Base-by-base conservation (phyloP, 1,140 invertebrate species). In the Stratiolaelaps scimitus region DNA sequence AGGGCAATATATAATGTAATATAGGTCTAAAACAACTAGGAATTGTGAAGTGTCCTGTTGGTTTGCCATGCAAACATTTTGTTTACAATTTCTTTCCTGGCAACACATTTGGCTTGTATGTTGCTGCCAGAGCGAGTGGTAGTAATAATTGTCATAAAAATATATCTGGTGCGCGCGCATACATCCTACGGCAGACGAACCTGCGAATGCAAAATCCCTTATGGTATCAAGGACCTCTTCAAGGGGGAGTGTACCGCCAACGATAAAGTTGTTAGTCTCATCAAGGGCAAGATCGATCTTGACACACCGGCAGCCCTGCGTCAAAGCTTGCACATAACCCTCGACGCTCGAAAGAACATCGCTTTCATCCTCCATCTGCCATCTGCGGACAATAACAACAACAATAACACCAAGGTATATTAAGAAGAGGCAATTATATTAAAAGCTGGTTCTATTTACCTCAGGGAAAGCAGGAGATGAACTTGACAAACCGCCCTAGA, bases 321-420 rank as follows among this genome's bases (percentile, higher is more conserved):
- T 75, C 29, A 80, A 71, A 60, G 78, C 78, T 66, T 73, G 72
- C 17, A 78, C 75, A 69, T 80, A 80, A 7, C 76, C 81, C 71
- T 82, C 81, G 43, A 81, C 73, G 68, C 78, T 80, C 67, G 78
- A 78, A 34, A 79, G 76, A 10, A 81, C 81, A 67, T 78, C 78
- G 28, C 81, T 71, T 71, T 83, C 81, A 71, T 82, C 80, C 66
- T 81, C 81, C 2, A 78, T 73, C 43, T 83, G 71, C 71, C 82
- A 80, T 15, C 78, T 80, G 67, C 43, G 69, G 48, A 20, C 64
- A 29, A 40, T 67, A 47, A 4, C 43, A 40, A 28, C 17, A 34
- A 4, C 43, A 40, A 28, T 6, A 34, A 23, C 17, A 34, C n/a
- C 15, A 28, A 40, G 2, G 44, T n/a, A 65, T 34, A 7, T 43